Evolutionary conservation across 2,113 vertebrate species (phyloP).

Genomic region (Puntigrus tetrazona): DNA sequence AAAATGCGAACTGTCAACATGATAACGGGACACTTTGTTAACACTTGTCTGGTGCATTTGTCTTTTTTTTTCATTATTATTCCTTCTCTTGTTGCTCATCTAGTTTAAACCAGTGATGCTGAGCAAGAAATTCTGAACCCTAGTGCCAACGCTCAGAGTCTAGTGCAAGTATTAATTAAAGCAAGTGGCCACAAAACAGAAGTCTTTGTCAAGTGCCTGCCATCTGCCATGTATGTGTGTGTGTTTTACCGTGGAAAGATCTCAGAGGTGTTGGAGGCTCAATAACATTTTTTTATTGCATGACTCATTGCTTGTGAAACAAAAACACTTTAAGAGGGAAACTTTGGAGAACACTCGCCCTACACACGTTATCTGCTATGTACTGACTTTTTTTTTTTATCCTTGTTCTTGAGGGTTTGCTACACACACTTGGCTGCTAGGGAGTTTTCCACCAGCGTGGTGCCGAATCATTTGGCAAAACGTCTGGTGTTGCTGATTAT

Average conservation of each 20-base stretch:
- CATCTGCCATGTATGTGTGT: slow-evolving; percentile 29
- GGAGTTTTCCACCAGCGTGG: slow-evolving; percentile 20
- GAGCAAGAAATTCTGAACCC: not conserved
- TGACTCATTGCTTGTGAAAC: slow-evolving; percentile 45
- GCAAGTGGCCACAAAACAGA: slow-evolving; percentile 15
- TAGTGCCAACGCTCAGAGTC: slow-evolving; percentile 1
- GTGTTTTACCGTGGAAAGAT: slow-evolving; percentile 37
- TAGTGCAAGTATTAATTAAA: slow-evolving; percentile 37
- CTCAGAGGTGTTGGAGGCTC: slow-evolving; percentile 34
- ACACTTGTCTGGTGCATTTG: not conserved
- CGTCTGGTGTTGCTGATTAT: slow-evolving; percentile 15
- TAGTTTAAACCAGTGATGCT: not conserved
- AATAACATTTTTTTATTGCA: slow-evolving; percentile 1
- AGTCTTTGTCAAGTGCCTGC: slow-evolving; percentile 33
- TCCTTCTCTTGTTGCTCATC: not conserved
- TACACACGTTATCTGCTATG: slow-evolving; percentile 17
- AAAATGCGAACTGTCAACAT: not conserved
- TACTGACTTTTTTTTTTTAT: slow-evolving; percentile 2
- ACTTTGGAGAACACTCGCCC: slow-evolving; percentile 8
- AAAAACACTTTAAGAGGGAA: slow-evolving; percentile 36
- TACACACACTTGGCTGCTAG: slow-evolving; percentile 37
- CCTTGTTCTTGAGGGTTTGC: slow-evolving; percentile 29
- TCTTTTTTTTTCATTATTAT: not conserved
- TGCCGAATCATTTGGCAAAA: slow-evolving; percentile 11
- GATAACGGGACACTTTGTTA: not conserved